Evolutionary conservation across 2,888 invertebrate species (phyloP).

Genomic region (Andricus curvator): DNA sequence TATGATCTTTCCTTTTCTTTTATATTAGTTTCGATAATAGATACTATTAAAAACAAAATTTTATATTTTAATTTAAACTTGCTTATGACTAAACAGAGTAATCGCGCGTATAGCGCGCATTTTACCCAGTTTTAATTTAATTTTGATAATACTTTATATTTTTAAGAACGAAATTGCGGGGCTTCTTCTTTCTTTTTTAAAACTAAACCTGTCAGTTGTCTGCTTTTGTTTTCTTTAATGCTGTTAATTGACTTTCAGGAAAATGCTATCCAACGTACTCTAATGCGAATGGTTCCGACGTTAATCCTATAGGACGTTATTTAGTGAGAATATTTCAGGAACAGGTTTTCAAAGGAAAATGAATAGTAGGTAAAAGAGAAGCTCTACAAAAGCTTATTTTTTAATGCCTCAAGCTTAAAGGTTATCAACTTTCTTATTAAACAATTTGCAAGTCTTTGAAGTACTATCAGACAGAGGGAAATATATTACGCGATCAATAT

Average conservation of each 20-base stretch:
- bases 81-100: too few relatives aligned
- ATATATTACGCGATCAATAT: background rate
- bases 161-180: background rate
- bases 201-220: background rate
- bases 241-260: background rate
- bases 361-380: conserved; percentile 15
- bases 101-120: too few relatives aligned
- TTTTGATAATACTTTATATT: background rate
- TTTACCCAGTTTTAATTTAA: too few relatives aligned
- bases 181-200: background rate
- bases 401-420: background rate
- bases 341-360: conserved; percentile 10
- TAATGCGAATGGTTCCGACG: background rate
- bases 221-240: background rate
- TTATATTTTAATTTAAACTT: too few relatives aligned
- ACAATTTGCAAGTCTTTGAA: conserved; percentile 14
- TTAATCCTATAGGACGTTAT: background rate
- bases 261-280: background rate
- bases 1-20: too few relatives aligned
- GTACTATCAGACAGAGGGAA: background rate
- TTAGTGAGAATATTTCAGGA: conserved; percentile 9
- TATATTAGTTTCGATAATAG: too few relatives aligned
- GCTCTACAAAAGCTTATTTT: conserved; percentile 20
- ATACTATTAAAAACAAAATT: too few relatives aligned
- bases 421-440: conserved; percentile 20